Evolutionary conservation across 2,113 vertebrate genomes (phyloP).

Genomic region (Lethenteron camtschaticum): DNA sequence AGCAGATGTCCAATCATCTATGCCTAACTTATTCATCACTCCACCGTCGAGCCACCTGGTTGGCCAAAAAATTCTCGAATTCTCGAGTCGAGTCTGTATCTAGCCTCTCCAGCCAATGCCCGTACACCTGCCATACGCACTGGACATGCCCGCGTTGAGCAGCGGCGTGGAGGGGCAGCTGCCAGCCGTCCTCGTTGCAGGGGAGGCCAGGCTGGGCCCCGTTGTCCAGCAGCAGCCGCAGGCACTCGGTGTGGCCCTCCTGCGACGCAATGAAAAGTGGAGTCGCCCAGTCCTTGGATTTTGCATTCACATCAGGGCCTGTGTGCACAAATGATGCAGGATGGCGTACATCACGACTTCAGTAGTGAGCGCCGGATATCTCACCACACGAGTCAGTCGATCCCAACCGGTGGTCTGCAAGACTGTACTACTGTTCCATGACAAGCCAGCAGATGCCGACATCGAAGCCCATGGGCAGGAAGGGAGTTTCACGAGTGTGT

Average conservation of each 20-base stretch:
- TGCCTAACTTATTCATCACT: neutral
- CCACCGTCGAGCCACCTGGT: neutral
- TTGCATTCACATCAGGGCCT: slow-evolving; percentile 57
- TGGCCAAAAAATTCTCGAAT: neutral
- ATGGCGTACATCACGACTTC: neutral
- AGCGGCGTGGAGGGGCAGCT: slow-evolving; percentile 68
- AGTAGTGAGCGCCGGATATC: slow-evolving; percentile 2
- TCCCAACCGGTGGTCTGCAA: slow-evolving; percentile 4
- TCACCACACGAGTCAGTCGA: neutral
- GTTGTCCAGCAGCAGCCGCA: slow-evolving; percentile 35
- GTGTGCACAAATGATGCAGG: slow-evolving; percentile 11
- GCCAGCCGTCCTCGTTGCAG: slow-evolving; percentile 52
- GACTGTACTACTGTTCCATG: no score
- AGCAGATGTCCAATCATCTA: neutral
- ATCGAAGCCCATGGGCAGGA: no score
- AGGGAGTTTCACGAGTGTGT: no score
- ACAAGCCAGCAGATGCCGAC: no score
- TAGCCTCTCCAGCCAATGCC: neutral
- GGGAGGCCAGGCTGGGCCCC: slow-evolving; percentile 48
- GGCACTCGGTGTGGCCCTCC: slow-evolving; percentile 49
- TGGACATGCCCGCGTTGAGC: slow-evolving; percentile 47
- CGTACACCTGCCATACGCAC: slow-evolving; percentile 22
- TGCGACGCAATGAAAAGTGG: slow-evolving; percentile 76
- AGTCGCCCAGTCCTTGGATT: slow-evolving; percentile 55
- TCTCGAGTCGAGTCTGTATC: neutral